Percentiles rank a stretch among this genome's conserved stretches.
phyloP scores from a whole-genome alignment of 2,888 invertebrate species.

The Pammene aurita region DNA sequence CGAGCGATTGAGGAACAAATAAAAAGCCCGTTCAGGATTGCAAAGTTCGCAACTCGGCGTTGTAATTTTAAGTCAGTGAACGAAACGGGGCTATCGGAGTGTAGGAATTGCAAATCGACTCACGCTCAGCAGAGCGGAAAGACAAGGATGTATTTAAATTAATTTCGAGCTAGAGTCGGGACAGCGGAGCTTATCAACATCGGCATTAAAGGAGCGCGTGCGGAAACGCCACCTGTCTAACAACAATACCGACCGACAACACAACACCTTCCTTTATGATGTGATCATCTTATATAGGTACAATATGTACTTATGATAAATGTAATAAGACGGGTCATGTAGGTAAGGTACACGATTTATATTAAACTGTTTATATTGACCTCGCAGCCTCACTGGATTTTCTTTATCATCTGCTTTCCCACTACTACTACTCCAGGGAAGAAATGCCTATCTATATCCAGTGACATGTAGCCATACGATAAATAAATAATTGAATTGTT shows the following conservation, averaged over 20 bases:
- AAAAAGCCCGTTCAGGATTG: constrained; percentile 54
- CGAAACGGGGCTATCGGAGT: constrained; percentile 68
- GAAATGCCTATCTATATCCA: no score
- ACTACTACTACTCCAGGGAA: no score
- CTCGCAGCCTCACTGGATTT: no score
- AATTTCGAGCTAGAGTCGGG: constrained; percentile 60
- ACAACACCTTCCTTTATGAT: constrained; percentile 38
- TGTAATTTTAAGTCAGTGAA: constrained; percentile 73
- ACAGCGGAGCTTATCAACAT: constrained; percentile 50
- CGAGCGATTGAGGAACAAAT: constrained; percentile 58
- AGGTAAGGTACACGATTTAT: no score
- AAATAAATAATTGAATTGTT: no score
- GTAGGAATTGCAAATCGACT: constrained; percentile 75
- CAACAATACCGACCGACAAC: constrained; percentile 35
- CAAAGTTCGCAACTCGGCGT: constrained; percentile 58
- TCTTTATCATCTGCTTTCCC: no score
- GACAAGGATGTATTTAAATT: constrained; percentile 78
- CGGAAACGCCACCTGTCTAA: constrained; percentile 39
- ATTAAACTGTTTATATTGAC: no score
- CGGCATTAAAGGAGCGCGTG: constrained; percentile 37
- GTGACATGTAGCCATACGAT: no score
- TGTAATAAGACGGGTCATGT: no score
- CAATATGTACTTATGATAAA: not conserved
- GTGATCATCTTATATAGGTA: constrained; percentile 13
- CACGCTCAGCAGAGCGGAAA: constrained; percentile 69